A percentile compares a stretch with the other conserved stretches of the same genome.
Evolutionary conservation across 2,888 invertebrate species (phyloP).

Genomic region (Leucophenga montana): DNA sequence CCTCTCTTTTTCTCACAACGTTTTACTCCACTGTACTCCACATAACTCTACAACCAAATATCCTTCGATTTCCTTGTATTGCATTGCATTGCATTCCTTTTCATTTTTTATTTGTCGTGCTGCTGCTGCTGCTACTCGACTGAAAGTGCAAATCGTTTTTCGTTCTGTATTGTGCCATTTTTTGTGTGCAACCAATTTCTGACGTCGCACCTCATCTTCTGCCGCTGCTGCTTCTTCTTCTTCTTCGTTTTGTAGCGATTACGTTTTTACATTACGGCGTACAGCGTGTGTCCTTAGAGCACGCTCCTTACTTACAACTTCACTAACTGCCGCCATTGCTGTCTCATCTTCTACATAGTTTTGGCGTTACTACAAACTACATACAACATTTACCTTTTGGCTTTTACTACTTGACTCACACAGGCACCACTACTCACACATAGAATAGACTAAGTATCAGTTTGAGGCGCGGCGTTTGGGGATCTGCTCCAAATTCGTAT

Average conservation of each 20-base stretch:
- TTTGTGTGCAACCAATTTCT: neutral
- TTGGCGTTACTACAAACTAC: neutral
- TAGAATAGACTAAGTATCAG: slow-evolving; percentile 19
- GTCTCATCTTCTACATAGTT: too few species aligned
- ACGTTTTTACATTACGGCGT: slow-evolving; percentile 45
- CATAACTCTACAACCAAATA: too few species aligned
- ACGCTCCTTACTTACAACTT: too few species aligned
- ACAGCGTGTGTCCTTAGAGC: slow-evolving; percentile 26
- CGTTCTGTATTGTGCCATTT: neutral
- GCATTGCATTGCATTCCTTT: too few species aligned
- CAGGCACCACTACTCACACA: slow-evolving; percentile 31
- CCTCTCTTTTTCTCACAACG: too few species aligned
- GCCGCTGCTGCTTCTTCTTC: neutral
- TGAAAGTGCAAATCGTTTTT: slow-evolving; percentile 3
- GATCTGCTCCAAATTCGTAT: slow-evolving; percentile 50
- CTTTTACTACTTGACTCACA: slow-evolving; percentile 7
- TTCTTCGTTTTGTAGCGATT: slow-evolving; percentile 43
- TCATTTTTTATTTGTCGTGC: slow-evolving; percentile 25
- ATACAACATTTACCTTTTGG: slow-evolving; percentile 8
- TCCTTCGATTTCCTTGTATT: too few species aligned
- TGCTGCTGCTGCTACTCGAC: neutral
- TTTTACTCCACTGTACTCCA: too few species aligned
- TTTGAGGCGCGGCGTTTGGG: neutral
- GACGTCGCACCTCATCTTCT: too few species aligned
- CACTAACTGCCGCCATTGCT: too few species aligned